A percentile compares a stretch with the other conserved stretches of the same genome.
phyloP scores from a whole-genome alignment of 2,888 invertebrate genomes.

The Fragum fragum region DNA sequence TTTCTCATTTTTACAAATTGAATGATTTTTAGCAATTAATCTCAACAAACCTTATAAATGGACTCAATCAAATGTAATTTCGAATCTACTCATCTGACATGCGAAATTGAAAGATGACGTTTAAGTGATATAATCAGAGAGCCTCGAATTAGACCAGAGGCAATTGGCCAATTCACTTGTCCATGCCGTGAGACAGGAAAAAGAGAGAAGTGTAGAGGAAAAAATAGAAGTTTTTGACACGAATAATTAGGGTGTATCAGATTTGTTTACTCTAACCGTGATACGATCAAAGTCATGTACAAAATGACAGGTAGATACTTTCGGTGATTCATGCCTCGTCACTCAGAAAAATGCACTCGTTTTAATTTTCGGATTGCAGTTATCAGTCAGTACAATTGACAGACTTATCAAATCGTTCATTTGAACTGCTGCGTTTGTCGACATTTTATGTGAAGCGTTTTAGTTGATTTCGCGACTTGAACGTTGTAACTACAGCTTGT shows the following conservation, averaged over 20 bases:
- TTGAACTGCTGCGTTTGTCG: too few species aligned
- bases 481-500: too few species aligned
- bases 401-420: too few species aligned
- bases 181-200: neutral
- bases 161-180: neutral
- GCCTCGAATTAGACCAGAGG: neutral
- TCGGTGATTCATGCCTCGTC: too few species aligned
- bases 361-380: too few species aligned
- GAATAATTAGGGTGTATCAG: conserved; percentile 47
- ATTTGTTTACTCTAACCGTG: conserved; percentile 38
- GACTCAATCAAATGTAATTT: neutral
- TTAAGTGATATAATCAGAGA: neutral
- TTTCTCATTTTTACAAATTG: neutral
- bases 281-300: conserved; percentile 43
- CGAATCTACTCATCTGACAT: neutral
- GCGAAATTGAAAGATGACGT: neutral
- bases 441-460: too few species aligned
- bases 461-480: too few species aligned
- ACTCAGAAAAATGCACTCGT: too few species aligned
- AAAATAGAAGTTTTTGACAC: conserved; percentile 50
- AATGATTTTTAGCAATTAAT: neutral
- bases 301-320: conserved; percentile 12
- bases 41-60: neutral
- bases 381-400: too few species aligned
- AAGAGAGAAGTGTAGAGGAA: neutral